A percentile compares a stretch with the other conserved stretches of the same genome.
Evolutionary conservation across 2,888 invertebrate genomes (phyloP).

Genomic region (Diplolepis rosae): DNA sequence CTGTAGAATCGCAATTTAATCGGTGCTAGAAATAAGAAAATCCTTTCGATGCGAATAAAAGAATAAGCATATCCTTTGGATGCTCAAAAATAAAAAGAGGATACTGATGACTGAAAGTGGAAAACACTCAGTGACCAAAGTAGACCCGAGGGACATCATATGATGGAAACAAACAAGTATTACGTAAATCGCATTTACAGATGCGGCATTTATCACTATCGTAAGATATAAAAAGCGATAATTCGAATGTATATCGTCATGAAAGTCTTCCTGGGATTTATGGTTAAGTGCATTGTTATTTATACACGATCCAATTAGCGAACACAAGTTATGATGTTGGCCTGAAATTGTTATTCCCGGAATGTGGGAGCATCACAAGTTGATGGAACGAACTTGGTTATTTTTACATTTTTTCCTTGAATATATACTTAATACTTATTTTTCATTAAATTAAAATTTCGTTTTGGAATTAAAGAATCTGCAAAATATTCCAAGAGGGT

Average conservation of each 20-base stretch:
- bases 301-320: not conserved
- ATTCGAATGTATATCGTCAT: not conserved
- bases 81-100: not conserved
- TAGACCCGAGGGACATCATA: not conserved
- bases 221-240: not conserved
- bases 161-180: constrained; percentile 1
- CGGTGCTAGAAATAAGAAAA: no score
- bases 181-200: constrained; percentile 12
- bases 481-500: no score
- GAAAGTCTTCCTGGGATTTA: not conserved
- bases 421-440: no score
- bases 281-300: not conserved
- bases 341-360: not conserved
- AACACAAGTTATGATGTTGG: not conserved
- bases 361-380: not conserved
- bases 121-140: not conserved
- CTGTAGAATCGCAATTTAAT: not conserved
- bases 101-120: not conserved
- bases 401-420: no score
- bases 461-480: no score
- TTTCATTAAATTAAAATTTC: no score
- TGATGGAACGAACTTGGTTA: not conserved
- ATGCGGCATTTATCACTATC: not conserved
- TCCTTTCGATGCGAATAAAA: no score
- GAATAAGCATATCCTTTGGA: not conserved